These are phyloP conservation scores for Subacronicta megacephala DNA, from an alignment of 2,888 invertebrate genomes.

Conservation along the genomic window DNA sequence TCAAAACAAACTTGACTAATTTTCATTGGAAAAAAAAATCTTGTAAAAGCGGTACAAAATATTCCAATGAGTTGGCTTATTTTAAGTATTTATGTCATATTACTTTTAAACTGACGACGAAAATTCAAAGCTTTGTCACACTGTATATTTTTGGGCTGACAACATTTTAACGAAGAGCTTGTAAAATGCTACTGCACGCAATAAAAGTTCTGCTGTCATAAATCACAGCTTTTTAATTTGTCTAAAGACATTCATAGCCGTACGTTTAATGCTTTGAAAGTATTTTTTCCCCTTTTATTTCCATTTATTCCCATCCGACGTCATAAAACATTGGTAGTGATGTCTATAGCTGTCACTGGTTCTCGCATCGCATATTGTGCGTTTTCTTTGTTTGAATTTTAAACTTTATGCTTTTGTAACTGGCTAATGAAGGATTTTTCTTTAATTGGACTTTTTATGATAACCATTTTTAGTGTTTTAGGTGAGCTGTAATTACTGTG, in stretches of 20 bases:
- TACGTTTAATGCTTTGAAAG: slow-evolving; percentile 72
- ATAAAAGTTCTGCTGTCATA: slow-evolving; percentile 65
- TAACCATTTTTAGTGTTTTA: too few species aligned
- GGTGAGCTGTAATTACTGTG: too few species aligned
- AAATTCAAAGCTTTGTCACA: slow-evolving; percentile 19
- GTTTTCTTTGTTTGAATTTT: slow-evolving; percentile 53
- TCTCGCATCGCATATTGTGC: slow-evolving; percentile 55
- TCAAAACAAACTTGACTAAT: background rate
- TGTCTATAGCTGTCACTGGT: slow-evolving; percentile 64
- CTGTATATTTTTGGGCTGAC: slow-evolving; percentile 46
- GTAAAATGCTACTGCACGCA: slow-evolving; percentile 59
- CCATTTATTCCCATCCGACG: slow-evolving; percentile 68
- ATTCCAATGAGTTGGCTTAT: too few species aligned
- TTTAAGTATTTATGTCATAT: slow-evolving; percentile 6
- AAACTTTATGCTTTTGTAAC: slow-evolving; percentile 45
- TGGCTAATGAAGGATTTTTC: slow-evolving; percentile 31
- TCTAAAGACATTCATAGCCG: slow-evolving; percentile 71
- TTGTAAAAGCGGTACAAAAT: too few species aligned
- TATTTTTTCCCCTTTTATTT: slow-evolving; percentile 75
- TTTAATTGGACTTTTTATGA: background rate
- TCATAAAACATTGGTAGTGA: slow-evolving; percentile 76
- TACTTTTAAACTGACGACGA: slow-evolving; percentile 19
- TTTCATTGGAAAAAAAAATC: background rate
- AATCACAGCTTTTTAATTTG: slow-evolving; percentile 81
- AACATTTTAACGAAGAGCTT: slow-evolving; percentile 48